Percentiles rank a stretch among this genome's conserved stretches.
Conservation (phyloP, 2,797 vertebrate genomes). For the Pterois miles region DNA sequence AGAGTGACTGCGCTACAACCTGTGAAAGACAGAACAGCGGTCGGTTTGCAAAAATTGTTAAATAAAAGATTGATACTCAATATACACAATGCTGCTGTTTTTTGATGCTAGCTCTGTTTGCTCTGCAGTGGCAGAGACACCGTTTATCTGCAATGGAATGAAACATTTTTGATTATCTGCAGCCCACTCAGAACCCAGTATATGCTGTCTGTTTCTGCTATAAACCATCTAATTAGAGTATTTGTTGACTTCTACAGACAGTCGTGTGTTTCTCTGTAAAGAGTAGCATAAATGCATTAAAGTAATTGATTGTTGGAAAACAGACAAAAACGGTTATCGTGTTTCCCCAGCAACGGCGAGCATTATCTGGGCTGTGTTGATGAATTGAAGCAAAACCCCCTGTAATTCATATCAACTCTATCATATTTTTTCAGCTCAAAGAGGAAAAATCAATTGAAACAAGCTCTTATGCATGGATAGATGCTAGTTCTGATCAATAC, state of each 20-base stretch:
- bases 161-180: constrained; percentile 63
- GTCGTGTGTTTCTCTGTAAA: constrained; percentile 81
- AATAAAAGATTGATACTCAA: no score
- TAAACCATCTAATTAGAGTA: constrained; percentile 64
- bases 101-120: constrained; percentile 37
- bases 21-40: no score
- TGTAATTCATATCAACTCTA: constrained; percentile 84
- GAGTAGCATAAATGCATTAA: constrained; percentile 85
- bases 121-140: constrained; percentile 41
- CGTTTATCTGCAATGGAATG: constrained; percentile 45
- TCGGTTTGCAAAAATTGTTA: no score
- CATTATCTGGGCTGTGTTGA: constrained; percentile 89
- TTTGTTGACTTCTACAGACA: constrained; percentile 52
- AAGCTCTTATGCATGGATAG: constrained; percentile 80
- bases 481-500: constrained; percentile 84
- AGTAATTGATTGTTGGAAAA: constrained; percentile 91
- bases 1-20: no score
- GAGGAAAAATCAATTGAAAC: constrained; percentile 84
- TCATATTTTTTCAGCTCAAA: constrained; percentile 81
- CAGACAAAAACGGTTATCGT: constrained; percentile 87
- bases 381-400: constrained; percentile 89
- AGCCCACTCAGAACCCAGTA: constrained; percentile 43
- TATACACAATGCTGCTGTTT: no score
- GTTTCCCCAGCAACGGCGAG: constrained; percentile 89
- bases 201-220: constrained; percentile 52